Conservation (phyloP, 1,140 invertebrate species). For the Scaptodrosophila lebanonensis region DNA sequence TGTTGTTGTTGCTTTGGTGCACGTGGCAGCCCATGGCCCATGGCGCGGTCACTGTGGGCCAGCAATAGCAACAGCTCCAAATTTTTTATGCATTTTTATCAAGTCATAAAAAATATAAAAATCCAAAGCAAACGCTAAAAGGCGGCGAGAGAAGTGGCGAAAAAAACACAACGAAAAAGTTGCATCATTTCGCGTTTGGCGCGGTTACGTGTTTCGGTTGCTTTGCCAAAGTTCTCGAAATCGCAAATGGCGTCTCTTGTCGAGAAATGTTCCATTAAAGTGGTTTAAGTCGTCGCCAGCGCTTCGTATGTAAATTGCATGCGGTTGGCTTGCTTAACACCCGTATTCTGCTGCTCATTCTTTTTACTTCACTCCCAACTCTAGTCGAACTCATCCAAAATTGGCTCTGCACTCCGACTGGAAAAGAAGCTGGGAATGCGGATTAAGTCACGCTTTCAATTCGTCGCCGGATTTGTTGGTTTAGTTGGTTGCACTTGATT, state of each 20-base stretch:
- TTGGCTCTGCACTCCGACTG: no score
- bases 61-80: no score
- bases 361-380: no score
- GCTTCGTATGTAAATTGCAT: constrained; percentile 4
- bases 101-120: constrained; percentile 49
- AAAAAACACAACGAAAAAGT: constrained; percentile 37
- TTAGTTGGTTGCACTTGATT: not conserved
- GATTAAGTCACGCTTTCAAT: constrained; percentile 8
- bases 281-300: not conserved
- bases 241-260: no score
- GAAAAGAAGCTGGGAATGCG: not conserved
- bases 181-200: constrained; percentile 54
- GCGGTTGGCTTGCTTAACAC: not conserved
- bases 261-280: not conserved
- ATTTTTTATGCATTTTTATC: constrained; percentile 66
- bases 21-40: constrained; percentile 30
- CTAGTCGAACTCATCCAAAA: no score
- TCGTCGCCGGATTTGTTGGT: not conserved
- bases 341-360: not conserved
- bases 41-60: no score
- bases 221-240: no score
- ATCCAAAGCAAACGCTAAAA: constrained; percentile 39
- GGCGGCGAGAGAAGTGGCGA: no score
- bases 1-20: constrained; percentile 20
- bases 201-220: constrained; percentile 49